phyloP scores from a whole-genome alignment of 2,888 invertebrate species.

The Ellobium chinense region DNA sequence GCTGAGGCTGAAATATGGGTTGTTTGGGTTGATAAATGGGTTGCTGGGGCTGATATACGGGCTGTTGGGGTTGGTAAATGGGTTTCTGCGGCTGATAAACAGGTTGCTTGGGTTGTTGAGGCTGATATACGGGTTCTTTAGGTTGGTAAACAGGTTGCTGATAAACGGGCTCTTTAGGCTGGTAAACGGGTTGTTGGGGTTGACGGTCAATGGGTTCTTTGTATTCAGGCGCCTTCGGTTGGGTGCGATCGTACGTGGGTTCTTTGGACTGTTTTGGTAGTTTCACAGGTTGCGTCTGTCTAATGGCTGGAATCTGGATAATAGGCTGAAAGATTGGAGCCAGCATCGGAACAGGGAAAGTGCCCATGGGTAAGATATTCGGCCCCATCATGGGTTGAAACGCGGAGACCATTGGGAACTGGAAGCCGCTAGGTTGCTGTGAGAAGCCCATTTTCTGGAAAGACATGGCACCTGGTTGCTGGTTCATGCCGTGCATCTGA shows the following conservation, averaged over 20 bases:
- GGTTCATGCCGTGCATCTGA: not conserved
- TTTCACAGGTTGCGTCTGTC: no score
- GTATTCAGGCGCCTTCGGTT: no score
- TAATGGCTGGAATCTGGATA: no score
- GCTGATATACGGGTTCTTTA: not conserved
- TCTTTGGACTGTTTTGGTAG: no score
- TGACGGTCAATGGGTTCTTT: no score
- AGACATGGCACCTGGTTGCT: no score
- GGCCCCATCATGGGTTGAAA: not conserved
- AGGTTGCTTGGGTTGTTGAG: not conserved
- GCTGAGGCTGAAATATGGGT: not conserved
- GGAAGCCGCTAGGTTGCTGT: not conserved
- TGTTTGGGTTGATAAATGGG: not conserved
- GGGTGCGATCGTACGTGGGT: no score
- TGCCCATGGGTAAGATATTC: conserved; percentile 1
- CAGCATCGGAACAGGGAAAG: conserved; percentile 26
- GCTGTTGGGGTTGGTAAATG: not conserved
- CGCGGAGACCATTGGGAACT: not conserved
- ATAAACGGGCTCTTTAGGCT: not conserved
- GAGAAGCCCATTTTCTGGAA: no score
- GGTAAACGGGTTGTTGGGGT: not conserved
- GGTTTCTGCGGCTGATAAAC: not conserved
- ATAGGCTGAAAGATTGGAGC: conserved; percentile 19
- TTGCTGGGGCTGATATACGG: not conserved
- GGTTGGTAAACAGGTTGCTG: not conserved